phyloP scores from a whole-genome alignment of 2,113 vertebrate species.

The Syrmaticus mikado region DNA sequence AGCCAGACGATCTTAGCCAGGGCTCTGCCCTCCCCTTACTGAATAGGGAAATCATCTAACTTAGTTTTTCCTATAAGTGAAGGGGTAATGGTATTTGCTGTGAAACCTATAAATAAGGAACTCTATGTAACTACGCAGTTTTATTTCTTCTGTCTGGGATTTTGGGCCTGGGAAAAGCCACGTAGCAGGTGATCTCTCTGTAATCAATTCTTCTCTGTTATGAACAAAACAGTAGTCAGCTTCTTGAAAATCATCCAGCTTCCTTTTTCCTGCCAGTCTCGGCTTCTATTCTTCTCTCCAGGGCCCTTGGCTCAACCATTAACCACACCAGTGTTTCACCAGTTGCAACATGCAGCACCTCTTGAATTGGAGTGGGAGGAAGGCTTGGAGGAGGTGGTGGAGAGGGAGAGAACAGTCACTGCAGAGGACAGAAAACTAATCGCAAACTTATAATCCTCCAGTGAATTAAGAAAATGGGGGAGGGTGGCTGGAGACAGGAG shows the following conservation, averaged over 20 bases:
- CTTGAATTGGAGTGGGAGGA: neutral
- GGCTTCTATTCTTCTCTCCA: constrained; percentile 23
- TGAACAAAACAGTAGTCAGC: constrained; percentile 29
- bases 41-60: neutral
- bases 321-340: constrained; percentile 39
- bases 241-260: constrained; percentile 62
- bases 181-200: neutral
- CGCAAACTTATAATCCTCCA: neutral
- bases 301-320: constrained; percentile 22
- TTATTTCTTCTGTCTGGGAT: neutral
- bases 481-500: neutral
- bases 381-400: neutral
- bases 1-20: neutral
- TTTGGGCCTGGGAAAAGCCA: neutral
- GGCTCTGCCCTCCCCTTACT: neutral
- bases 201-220: constrained; percentile 29
- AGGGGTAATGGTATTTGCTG: neutral
- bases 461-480: neutral
- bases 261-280: constrained; percentile 55
- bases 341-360: constrained; percentile 51
- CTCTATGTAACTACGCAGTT: neutral
- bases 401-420: neutral
- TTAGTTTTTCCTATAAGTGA: neutral
- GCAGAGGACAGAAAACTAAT: neutral
- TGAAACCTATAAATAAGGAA: neutral